phyloP scores from a whole-genome alignment of 2,113 vertebrate genomes.

The Eretmochelys imbricata region DNA sequence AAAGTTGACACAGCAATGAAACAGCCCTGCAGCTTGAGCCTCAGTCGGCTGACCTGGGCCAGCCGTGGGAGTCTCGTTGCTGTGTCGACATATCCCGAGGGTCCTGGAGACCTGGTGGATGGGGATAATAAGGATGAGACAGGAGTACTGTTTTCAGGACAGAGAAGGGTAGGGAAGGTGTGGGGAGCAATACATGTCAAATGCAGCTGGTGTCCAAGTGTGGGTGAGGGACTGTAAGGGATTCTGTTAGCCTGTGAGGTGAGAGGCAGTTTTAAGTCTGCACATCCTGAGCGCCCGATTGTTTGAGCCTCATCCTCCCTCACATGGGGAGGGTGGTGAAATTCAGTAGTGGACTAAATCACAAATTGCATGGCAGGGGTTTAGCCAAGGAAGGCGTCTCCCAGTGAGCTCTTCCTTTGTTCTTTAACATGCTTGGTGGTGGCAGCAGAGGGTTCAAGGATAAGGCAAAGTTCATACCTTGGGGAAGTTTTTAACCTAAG shows the following conservation, averaged over 20 bases:
- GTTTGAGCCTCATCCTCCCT: fast-evolving
- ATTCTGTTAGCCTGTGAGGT: background rate
- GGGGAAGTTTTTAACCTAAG: too few species aligned
- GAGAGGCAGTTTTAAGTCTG: background rate
- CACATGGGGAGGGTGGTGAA: background rate
- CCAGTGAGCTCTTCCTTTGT: too few species aligned
- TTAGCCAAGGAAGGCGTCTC: background rate
- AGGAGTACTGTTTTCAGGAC: background rate
- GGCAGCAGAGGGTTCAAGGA: too few species aligned
- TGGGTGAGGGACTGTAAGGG: background rate
- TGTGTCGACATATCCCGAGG: background rate
- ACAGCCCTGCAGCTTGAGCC: too few species aligned
- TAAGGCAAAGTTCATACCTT: too few species aligned
- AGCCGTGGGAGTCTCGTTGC: too few species aligned
- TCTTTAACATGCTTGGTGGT: too few species aligned
- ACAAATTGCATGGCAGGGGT: background rate
- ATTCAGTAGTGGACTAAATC: background rate
- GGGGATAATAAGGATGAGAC: background rate
- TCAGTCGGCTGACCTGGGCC: too few species aligned
- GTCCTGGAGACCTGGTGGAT: fast-evolving
- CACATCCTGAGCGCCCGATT: background rate
- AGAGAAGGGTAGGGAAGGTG: background rate
- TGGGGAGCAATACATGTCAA: background rate
- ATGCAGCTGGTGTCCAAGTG: background rate
- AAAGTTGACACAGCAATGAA: too few species aligned